Evolutionary conservation across 1,140 invertebrate genomes (phyloP).

Genomic region (Dermatophagoides farinae): DNA sequence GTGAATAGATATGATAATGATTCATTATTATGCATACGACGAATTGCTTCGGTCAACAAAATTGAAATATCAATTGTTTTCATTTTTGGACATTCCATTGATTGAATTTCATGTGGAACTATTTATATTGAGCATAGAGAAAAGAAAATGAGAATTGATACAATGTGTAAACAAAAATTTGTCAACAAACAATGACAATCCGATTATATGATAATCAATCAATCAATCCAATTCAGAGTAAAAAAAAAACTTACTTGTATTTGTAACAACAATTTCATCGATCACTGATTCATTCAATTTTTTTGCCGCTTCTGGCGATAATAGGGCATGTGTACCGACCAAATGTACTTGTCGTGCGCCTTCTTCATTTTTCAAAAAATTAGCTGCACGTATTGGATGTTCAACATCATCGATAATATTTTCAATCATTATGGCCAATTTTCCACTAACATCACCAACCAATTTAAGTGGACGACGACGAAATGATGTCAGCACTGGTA

Average conservation of each 20-base stretch:
- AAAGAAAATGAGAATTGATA: not conserved
- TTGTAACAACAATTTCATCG: slow-evolving; percentile 96
- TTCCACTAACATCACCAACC: slow-evolving; percentile 85
- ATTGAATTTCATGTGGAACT: slow-evolving; percentile 91
- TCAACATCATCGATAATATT: slow-evolving; percentile 86
- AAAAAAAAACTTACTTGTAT: slow-evolving; percentile 36
- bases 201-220: too few relatives aligned
- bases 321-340: slow-evolving; percentile 83
- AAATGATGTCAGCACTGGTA: slow-evolving; percentile 65
- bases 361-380: slow-evolving; percentile 72
- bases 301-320: slow-evolving; percentile 84
- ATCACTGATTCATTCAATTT: slow-evolving; percentile 90
- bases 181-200: too few relatives aligned
- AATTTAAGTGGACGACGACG: slow-evolving; percentile 83
- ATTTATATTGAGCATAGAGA: not conserved
- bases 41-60: slow-evolving; percentile 80
- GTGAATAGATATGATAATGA: slow-evolving; percentile 97
- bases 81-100: slow-evolving; percentile 96
- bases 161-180: not conserved
- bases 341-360: slow-evolving; percentile 99
- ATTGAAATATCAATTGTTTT: slow-evolving; percentile 96
- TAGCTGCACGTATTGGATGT: slow-evolving; percentile 83
- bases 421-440: slow-evolving; percentile 90
- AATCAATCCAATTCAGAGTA: too few relatives aligned
- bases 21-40: slow-evolving; percentile 92